Evolutionary conservation across 2,113 vertebrate species (phyloP), one percentile per base, ranked within the genome.

Genomic region (Genyomyrus donnyi): DNA sequence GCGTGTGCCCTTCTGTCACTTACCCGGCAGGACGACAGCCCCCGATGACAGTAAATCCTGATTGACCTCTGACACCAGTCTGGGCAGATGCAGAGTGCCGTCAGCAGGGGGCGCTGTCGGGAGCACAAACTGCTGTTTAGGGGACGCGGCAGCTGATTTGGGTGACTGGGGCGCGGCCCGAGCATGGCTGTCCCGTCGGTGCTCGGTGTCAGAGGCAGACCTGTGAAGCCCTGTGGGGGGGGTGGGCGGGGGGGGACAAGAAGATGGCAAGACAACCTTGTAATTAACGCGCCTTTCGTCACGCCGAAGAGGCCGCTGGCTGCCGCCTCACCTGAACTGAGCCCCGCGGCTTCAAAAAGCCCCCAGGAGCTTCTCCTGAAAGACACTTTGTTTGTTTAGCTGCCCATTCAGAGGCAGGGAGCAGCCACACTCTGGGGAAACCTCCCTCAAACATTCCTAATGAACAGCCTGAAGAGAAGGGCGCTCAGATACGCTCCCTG

Each of bases 31-130:
- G 8, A 92, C 92, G 86, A 96, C 45, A 19, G 94, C 94, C 3
- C 95, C 96, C 0, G 96, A 97, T n/a, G 93, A 91, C 83, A 97
- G 94, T 90, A 97, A 94, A 46, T 96, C 95, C 49, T 93, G 93
- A 90, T 94, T 95, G 90, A 96, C 91, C 66, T 95, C 95, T 87
- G 96, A 93, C 85, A 94, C 91, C 46, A 92, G 92, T 53, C 90
- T 94, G 52, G 95, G 95, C 39, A 93, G 89, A 0, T 88, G 88
- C n/a, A 46, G 21, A 39, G 42, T 49, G n/a, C 85, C 88, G 70
- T 93, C 93, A 74, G 35, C 90, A 2, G 91, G 45, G 24, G 91
- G 88, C 50, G 53, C 90, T 1, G 91, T 53, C 5, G 77, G 48
- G 1, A 89, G 87, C 24, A 90, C 56, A 17, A 21, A 87, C 15